Conservation (phyloP, 2,888 invertebrate genomes). For the Alitta virens region DNA sequence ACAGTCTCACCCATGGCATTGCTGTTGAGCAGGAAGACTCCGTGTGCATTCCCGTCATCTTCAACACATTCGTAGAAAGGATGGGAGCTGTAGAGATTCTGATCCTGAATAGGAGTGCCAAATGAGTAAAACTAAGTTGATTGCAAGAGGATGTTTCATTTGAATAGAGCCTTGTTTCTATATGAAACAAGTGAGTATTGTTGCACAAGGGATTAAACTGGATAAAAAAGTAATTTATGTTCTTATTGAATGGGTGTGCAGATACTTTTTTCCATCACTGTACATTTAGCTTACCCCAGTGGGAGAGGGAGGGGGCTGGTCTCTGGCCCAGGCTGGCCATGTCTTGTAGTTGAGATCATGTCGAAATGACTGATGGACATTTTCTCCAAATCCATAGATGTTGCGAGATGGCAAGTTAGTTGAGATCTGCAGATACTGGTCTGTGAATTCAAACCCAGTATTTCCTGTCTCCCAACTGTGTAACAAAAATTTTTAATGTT, state of each 20-base stretch:
- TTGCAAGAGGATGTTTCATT: too few relatives aligned
- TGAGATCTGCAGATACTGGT: conserved; percentile 58
- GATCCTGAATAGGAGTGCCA: too few relatives aligned
- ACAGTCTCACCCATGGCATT: conserved; percentile 63
- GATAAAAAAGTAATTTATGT: too few relatives aligned
- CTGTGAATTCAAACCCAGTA: conserved; percentile 56
- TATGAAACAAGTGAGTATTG: too few relatives aligned
- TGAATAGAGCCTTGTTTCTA: too few relatives aligned
- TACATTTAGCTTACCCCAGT: too few relatives aligned
- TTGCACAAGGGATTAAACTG: too few relatives aligned
- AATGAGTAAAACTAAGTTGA: too few relatives aligned
- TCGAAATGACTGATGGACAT: conserved; percentile 51
- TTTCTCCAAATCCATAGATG: conserved; percentile 59
- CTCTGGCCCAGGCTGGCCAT: conserved; percentile 56
- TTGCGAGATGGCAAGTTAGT: conserved; percentile 53
- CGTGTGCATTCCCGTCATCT: conserved; percentile 64
- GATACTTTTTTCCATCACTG: too few relatives aligned
- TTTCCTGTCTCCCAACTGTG: conserved; percentile 45
- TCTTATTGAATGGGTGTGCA: too few relatives aligned
- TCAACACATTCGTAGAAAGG: conserved; percentile 78
- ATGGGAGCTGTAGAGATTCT: conserved; percentile 73
- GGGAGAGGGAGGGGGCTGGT: conserved; percentile 40
- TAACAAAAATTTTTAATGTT: too few relatives aligned
- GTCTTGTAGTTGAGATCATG: conserved; percentile 50
- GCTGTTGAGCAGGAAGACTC: conserved; percentile 78